phyloP scores from a whole-genome alignment of 2,113 vertebrate genomes.

The Seriola quinqueradiata region DNA sequence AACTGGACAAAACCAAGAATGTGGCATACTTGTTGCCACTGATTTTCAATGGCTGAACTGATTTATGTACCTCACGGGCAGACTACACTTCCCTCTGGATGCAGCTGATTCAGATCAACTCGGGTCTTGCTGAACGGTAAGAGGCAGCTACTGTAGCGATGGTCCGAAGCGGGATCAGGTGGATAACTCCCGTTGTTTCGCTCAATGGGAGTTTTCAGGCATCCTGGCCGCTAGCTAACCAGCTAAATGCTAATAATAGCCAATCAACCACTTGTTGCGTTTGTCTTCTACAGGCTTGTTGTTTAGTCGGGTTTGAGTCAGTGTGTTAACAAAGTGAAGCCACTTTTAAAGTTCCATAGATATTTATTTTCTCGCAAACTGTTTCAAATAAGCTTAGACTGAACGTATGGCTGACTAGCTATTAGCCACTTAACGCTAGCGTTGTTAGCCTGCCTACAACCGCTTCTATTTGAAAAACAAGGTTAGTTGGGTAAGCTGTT shows the following conservation, averaged over 20 bases:
- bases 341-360: rapidly evolving
- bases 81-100: background rate
- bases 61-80: background rate
- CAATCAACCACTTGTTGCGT: background rate
- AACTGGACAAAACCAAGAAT: slow-evolving; percentile 64
- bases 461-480: slow-evolving; percentile 41
- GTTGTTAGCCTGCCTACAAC: slow-evolving; percentile 41
- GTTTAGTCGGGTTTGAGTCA: background rate
- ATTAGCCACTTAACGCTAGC: slow-evolving; percentile 62
- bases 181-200: slow-evolving; percentile 75
- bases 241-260: slow-evolving; percentile 47
- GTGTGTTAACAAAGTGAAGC: background rate
- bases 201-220: slow-evolving; percentile 60
- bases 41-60: slow-evolving; percentile 12
- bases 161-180: slow-evolving; percentile 74
- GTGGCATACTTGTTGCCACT: slow-evolving; percentile 44
- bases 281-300: rapidly evolving
- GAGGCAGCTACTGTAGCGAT: slow-evolving; percentile 45
- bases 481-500: slow-evolving; percentile 16
- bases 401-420: slow-evolving; percentile 23
- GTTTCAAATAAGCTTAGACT: background rate
- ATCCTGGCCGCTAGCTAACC: slow-evolving; percentile 42
- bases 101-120: slow-evolving; percentile 6
- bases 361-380: background rate
- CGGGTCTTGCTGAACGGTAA: slow-evolving; percentile 64